Percentiles rank a stretch among this genome's conserved stretches.
Evolutionary conservation across 2,888 invertebrate genomes (phyloP).

Genomic region (Cyclophora albipunctata): DNA sequence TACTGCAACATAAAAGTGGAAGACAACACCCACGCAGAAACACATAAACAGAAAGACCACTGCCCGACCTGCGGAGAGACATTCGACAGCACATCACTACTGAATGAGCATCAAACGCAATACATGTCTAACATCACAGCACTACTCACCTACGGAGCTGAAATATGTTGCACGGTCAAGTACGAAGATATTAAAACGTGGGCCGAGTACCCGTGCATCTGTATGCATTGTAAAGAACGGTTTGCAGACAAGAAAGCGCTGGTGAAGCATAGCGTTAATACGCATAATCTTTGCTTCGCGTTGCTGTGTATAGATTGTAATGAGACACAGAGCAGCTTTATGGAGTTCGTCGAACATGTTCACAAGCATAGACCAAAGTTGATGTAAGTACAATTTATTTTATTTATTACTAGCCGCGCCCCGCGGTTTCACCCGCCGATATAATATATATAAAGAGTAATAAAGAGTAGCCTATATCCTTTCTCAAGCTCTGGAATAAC

Average conservation of each 20-base stretch:
- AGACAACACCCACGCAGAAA: neutral
- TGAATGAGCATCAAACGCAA: neutral
- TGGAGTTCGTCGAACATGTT: conserved; percentile 10
- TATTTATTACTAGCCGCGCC: no score
- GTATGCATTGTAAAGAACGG: conserved; percentile 4
- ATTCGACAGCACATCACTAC: neutral
- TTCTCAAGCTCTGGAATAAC: no score
- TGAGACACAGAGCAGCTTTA: neutral
- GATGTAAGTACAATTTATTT: conserved; percentile 1
- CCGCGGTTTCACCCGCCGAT: no score
- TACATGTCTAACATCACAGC: neutral
- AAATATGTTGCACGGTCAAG: neutral
- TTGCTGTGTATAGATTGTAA: conserved; percentile 8
- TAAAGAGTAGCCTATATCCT: no score
- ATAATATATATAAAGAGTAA: no score
- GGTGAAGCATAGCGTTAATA: conserved; percentile 2
- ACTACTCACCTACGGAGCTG: neutral
- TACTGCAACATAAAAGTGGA: conserved; percentile 5
- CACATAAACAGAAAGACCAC: neutral
- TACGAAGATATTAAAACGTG: neutral
- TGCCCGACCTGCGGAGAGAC: conserved; percentile 3
- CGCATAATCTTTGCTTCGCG: conserved; percentile 6
- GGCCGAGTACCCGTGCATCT: conserved; percentile 5
- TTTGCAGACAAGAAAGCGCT: neutral
- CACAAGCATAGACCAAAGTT: conserved; percentile 4